Evolutionary conservation across 2,797 vertebrate genomes (phyloP).

Genomic region (Eospalax fontanierii): DNA sequence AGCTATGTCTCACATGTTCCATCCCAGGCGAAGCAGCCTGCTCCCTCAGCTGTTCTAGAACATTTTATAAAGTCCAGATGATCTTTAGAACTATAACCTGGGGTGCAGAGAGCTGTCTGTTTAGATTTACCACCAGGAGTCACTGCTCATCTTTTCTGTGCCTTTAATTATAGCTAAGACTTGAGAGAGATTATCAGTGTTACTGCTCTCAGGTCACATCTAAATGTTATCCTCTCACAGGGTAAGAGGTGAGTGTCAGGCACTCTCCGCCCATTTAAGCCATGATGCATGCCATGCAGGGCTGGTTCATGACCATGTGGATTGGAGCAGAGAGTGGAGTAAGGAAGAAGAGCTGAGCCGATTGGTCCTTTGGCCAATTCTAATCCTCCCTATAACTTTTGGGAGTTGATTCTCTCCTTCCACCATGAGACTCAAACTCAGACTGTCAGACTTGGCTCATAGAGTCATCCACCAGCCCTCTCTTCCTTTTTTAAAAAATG

Average conservation of each 20-base stretch:
- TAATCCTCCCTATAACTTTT: background rate
- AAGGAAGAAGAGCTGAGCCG: background rate
- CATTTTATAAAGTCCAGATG: background rate
- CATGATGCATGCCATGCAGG: too few species aligned
- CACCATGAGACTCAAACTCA: too few species aligned
- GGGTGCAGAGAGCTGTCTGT: background rate
- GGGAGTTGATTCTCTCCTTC: too few species aligned
- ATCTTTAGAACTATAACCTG: background rate
- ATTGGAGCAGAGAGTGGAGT: too few species aligned
- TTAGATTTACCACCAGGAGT: background rate
- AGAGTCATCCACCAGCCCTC: too few species aligned
- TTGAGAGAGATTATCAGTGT: background rate
- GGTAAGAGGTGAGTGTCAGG: background rate
- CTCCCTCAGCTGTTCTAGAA: conserved; percentile 58
- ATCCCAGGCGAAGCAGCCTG: background rate
- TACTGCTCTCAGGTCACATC: background rate
- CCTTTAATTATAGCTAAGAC: conserved; percentile 24
- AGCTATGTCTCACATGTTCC: background rate
- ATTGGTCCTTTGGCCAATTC: background rate
- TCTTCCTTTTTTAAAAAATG: background rate
- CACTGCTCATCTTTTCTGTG: background rate
- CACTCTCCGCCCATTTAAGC: background rate
- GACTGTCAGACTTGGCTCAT: background rate
- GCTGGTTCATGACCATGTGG: too few species aligned
- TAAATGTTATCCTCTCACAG: background rate